Evolutionary conservation across 2,113 vertebrate genomes (phyloP).

Genomic region (Platichthys stellatus): DNA sequence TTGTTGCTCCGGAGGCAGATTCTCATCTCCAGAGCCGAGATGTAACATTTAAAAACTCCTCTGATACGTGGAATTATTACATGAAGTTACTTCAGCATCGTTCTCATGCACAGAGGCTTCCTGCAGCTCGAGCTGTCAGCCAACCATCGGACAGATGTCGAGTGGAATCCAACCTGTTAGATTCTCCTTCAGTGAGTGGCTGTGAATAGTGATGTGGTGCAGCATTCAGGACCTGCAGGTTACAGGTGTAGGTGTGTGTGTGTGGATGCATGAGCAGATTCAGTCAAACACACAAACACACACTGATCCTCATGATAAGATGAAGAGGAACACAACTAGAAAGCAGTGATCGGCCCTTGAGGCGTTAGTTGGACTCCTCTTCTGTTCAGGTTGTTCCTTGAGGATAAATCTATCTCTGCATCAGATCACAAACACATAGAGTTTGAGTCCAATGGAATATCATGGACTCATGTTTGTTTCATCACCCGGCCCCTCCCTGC

Average conservation of each 20-base stretch:
- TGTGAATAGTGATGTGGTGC: not conserved
- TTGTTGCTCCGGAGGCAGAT: not conserved
- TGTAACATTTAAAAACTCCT: not conserved
- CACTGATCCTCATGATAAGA: not conserved
- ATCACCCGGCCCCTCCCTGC: constrained; percentile 21
- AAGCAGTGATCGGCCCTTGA: too few relatives aligned
- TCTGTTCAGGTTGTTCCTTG: too few relatives aligned
- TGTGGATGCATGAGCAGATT: not conserved
- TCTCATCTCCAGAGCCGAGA: not conserved
- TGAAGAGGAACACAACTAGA: not conserved
- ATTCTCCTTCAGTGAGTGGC: not conserved
- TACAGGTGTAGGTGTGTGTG: not conserved
- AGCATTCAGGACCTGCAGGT: not conserved
- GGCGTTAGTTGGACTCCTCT: too few relatives aligned
- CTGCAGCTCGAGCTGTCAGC: not conserved
- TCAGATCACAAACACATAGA: constrained; percentile 1
- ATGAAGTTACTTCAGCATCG: not conserved
- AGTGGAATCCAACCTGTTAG: not conserved
- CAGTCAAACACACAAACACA: not conserved
- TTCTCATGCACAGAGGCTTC: not conserved
- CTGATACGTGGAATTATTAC: constrained; percentile 10
- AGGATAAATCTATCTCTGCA: not conserved
- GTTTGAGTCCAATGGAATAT: constrained; percentile 36
- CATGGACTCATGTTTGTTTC: constrained; percentile 40
- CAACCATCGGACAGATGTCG: not conserved